Evolutionary conservation across 2,888 invertebrate genomes (phyloP).

Genomic region (Tachystola acroxantha): DNA sequence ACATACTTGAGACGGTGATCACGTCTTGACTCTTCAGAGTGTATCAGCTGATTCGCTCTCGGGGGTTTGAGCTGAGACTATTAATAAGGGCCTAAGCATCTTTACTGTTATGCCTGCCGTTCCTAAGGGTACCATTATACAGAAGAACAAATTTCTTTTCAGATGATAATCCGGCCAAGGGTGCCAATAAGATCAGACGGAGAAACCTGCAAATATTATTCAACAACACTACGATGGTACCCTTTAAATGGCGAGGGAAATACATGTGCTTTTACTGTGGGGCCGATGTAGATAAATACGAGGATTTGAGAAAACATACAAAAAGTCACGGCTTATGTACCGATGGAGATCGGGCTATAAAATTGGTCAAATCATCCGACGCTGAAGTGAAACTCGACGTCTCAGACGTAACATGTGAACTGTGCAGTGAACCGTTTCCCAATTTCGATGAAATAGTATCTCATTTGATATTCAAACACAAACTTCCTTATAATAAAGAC

Average conservation of each 20-base stretch:
- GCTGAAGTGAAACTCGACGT: constrained; percentile 59
- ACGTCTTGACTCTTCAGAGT: too few species aligned
- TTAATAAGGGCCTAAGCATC: neutral
- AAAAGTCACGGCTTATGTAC: constrained; percentile 42
- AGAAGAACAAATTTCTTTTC: constrained; percentile 55
- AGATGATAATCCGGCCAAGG: constrained; percentile 48
- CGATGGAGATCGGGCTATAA: constrained; percentile 41
- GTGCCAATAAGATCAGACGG: constrained; percentile 33
- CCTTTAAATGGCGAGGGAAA: constrained; percentile 62
- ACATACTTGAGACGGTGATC: too few species aligned
- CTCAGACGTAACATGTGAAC: constrained; percentile 44
- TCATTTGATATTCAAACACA: constrained; percentile 47
- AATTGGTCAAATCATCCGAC: constrained; percentile 42
- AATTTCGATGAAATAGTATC: constrained; percentile 29
- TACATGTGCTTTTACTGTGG: constrained; percentile 63
- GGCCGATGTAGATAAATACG: constrained; percentile 32
- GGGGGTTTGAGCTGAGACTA: too few species aligned
- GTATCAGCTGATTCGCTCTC: too few species aligned
- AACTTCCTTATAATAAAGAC: constrained; percentile 36
- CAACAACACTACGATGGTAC: constrained; percentile 60
- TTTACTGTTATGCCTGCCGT: neutral
- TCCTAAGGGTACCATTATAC: constrained; percentile 20
- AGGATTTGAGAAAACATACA: constrained; percentile 43
- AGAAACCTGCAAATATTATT: constrained; percentile 53
- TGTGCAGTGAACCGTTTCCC: constrained; percentile 34